phyloP scores from a whole-genome alignment of 37 sponge, comb jelly and placozoan genomes.

The Agelas oroides region DNA sequence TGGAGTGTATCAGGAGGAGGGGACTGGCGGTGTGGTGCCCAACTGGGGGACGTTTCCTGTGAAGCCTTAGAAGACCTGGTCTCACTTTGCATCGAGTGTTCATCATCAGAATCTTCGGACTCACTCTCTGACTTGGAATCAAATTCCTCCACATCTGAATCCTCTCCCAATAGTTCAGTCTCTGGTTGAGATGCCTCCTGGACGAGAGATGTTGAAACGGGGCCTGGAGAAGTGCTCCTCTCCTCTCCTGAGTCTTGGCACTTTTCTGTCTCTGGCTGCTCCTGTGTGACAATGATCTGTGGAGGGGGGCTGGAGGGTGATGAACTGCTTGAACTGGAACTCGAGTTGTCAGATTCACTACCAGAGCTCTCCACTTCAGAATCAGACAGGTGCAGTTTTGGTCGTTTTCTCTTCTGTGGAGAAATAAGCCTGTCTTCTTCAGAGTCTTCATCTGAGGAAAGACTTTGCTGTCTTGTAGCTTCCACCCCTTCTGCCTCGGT shows the following conservation, averaged over 20 bases:
- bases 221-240: not conserved
- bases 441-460: not conserved
- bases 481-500: not conserved
- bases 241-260: not conserved
- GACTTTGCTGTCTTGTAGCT: not conserved
- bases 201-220: not conserved
- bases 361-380: constrained; percentile 60
- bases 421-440: not conserved
- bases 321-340: constrained; percentile 22
- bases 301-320: not conserved
- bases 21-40: not conserved
- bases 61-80: constrained; percentile 12
- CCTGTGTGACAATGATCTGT: not conserved
- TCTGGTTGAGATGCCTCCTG: not conserved
- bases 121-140: constrained; percentile 64
- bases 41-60: not conserved
- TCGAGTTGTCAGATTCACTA: constrained; percentile 36
- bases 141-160: constrained; percentile 68
- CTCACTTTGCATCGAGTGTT: not conserved
- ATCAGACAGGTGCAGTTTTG: not conserved
- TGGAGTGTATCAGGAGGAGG: not conserved
- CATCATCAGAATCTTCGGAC: constrained; percentile 14
- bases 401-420: not conserved
- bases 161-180: not conserved
- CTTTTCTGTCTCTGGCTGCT: not conserved